Evolutionary conservation across 23 tunicate genomes (phyloP), one percentile per base, ranked within the genome.

Genomic region (Diplosoma virens): DNA sequence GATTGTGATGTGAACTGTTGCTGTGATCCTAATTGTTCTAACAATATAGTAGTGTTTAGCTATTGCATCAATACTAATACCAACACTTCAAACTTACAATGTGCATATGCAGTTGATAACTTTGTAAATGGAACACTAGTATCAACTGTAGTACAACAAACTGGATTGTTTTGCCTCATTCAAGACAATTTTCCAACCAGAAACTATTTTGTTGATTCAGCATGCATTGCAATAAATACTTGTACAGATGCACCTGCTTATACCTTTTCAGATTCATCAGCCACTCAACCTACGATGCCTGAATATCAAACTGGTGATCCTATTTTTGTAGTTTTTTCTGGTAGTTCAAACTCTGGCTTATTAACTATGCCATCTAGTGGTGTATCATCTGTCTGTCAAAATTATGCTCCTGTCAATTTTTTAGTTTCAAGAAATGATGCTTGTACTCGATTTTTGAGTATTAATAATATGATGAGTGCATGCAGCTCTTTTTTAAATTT

Each of bases 1-100:
- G 1, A 48, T 0, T 92, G 97, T 76, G 92, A 92, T 27, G 87
- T 68, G 5, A 81, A 92, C 48, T 92, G 97, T 47, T 92, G 97
- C 69, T 92, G 97, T 85, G 97, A 92, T 66, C 82, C 73, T 21
- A 74, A 88, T 69, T 71, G 80, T 20, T 7, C 47, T 20, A 77
- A 35, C 6, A 80, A 80, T 23, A 71, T 34, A 17, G 48, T 23
- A 21, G 54, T 84, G 20, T 92, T 92, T 53, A 60, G 71, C n/a
- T 34, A 48, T 37, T 85, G 89, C 36, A 59, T 53, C 18, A 70
- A 59, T 26, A 80, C 82, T 24, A 34, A 28, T 41, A 37, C 25
- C 33, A 71, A 70, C 30, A 32, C 72, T 24, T 50, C 85, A 23
- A 68, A 64, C 25, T 48, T 61, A 33, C 79, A 37, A 4, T 89